Base-by-base conservation (phyloP, 2,797 vertebrate species). In the Echeneis naucrates region DNA sequence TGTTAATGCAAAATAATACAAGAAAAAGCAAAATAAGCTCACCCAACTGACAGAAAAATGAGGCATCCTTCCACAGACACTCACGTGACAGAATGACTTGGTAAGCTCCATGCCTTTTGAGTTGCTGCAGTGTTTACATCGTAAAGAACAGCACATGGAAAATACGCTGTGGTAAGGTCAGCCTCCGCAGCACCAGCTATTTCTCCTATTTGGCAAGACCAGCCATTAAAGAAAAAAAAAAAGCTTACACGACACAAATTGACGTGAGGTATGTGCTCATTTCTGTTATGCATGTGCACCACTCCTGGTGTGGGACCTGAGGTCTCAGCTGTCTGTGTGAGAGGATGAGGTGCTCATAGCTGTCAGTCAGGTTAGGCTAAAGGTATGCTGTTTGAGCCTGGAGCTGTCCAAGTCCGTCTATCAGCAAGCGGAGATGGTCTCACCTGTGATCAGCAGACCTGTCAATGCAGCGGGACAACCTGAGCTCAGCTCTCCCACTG, bases 391-490 rank as follows among this genome's bases (percentile, higher is more conserved):
- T 56, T 13, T 26, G 51, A 77, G 83, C 69, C 79, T 59, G 74
- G 51, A 88, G 91, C 71, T 75, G 52, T 72, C 33, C 5, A 11
- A 44, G 38, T 40, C 17, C 2, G 12, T 83, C 87, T 69, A 30
- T 84, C 84, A 77, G 68, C 69, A 32, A 12, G 57, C 4, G 1
- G 64, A 66, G 66, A 60, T 4, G 30, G 52, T 57, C 44, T 84
- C 59, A 89, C 84, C 82, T 87, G 75, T 77, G 63, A 83, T 60
- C 69, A 57, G 71, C 21, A 19, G 68, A 82, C 58, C 86, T 69
- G 79, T 89, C 84, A 78, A 77, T 71, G 67, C 66, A 35, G 38
- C 38, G 10, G 51, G 67, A 71, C 32, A 12, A 24, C 26, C 66
- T 55, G 30, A 38, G 42, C 59, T 71, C 55, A 17, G 66, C 68